Base-by-base conservation (phyloP, 1,140 invertebrate species). In the Scaptomyza graminum region DNA sequence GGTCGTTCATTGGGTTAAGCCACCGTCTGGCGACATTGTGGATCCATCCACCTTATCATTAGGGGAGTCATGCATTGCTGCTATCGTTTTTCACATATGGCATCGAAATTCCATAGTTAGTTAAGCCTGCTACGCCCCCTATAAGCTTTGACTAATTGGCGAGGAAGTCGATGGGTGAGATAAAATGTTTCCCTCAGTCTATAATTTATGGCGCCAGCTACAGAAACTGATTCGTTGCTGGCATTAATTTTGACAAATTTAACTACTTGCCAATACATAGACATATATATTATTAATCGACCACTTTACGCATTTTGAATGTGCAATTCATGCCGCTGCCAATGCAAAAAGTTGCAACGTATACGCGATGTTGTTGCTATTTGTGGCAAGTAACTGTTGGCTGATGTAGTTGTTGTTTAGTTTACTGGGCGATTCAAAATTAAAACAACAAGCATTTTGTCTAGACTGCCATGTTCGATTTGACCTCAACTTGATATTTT, bases 71-170 rank as follows among this genome's bases (percentile, higher is more conserved):
- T 3, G 18, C 68, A 76, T 78, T 54, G 28, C 9, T 49, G 49
- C 55, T 79, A 85, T 77, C 78, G 64, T n/a, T 34, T 57, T 44
- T 60, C 76, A 79, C 81, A 84, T 84, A 82, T 84, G 81, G 77
- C 74, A 67, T 74, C 55, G 49, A 52, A 77, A 81, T 84, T 76
- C 64, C 57, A 47, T 41, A 57, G 25, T 15, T 57, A 7, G 44
- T 59, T 87, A 77, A 84, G 81, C 77, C 52, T 68, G 72, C 61
- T 73, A 73, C 64, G 73, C 73, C 50, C 50, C 57, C 74, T 34
- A 82, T 75, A 83, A 85, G 82, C 82, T 85, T 72, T 82, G 79
- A 85, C 83, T 87, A 88, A 85, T 85, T 85, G 83, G 60, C 83
- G 69, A 88, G 74, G 51, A 78, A 82, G 88, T 88, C 66, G 67